Percentiles rank a stretch among this genome's conserved stretches.
Conservation (phyloP, 2,797 vertebrate species). For the Fundulus diaphanus region DNA sequence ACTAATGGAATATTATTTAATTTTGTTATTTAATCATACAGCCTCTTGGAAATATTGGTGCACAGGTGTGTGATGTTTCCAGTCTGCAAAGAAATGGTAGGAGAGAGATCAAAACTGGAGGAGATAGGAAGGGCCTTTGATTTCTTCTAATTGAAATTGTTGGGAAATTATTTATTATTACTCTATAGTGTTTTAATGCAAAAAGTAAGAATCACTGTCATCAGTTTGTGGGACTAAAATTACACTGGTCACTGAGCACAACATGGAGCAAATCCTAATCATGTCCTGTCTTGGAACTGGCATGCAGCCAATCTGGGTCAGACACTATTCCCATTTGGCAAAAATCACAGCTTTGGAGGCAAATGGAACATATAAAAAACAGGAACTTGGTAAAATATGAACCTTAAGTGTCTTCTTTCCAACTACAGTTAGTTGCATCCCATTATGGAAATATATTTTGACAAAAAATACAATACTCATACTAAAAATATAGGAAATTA, state of each 20-base stretch:
- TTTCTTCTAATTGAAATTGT: no score
- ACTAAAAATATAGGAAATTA: no score
- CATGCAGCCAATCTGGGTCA: not conserved
- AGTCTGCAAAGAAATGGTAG: no score
- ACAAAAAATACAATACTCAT: not conserved
- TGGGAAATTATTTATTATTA: no score
- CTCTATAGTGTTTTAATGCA: not conserved
- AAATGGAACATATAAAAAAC: not conserved
- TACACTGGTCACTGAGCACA: not conserved
- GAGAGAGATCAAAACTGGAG: no score
- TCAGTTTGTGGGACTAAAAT: not conserved
- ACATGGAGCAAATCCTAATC: not conserved
- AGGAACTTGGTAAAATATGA: not conserved
- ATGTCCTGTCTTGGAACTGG: not conserved
- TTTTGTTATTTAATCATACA: no score
- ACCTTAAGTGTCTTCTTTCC: not conserved
- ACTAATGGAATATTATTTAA: no score
- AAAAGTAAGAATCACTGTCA: not conserved
- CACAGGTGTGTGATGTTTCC: no score
- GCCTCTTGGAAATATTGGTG: no score
- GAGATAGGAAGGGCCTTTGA: no score
- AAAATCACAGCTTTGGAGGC: not conserved
- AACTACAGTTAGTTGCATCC: no score
- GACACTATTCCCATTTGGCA: not conserved
- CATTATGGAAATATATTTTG: not conserved